phyloP scores from a whole-genome alignment of 2,888 invertebrate species.

The Platycheirus albimanus region DNA sequence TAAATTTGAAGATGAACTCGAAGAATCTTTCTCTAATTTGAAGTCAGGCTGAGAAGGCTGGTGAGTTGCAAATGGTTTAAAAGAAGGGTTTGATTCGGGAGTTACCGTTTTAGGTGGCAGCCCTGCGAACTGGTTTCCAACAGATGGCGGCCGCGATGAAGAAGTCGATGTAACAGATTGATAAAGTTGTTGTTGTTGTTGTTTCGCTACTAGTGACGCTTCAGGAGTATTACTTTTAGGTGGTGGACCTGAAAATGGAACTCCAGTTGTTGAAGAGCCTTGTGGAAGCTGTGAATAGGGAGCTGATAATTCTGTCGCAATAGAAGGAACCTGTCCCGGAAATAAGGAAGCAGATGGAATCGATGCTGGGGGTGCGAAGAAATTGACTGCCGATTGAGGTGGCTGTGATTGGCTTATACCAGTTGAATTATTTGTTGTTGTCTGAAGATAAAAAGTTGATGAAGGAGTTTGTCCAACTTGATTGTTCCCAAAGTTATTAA shows the following conservation, averaged over 20 bases:
- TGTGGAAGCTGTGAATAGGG: background rate
- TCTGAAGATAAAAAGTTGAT: conserved; percentile 44
- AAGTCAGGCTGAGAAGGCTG: background rate
- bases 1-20: conserved; percentile 22
- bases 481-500: conserved; percentile 23
- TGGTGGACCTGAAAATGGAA: conserved; percentile 2
- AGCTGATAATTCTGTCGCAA: background rate
- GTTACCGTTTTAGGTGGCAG: background rate
- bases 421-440: conserved; percentile 7
- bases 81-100: background rate
- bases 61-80: background rate
- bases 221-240: conserved; percentile 13
- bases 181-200: background rate
- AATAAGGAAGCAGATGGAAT: no score
- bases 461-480: conserved; percentile 41
- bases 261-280: background rate
- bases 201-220: no score
- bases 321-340: background rate
- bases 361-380: conserved; percentile 14
- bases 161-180: background rate
- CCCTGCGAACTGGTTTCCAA: background rate
- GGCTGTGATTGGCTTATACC: background rate
- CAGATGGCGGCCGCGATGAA: conserved; percentile 13
- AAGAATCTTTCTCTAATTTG: background rate
- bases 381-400: conserved; percentile 19